phyloP scores from a whole-genome alignment of 2,797 vertebrate genomes.

The Hyperoplus immaculatus region DNA sequence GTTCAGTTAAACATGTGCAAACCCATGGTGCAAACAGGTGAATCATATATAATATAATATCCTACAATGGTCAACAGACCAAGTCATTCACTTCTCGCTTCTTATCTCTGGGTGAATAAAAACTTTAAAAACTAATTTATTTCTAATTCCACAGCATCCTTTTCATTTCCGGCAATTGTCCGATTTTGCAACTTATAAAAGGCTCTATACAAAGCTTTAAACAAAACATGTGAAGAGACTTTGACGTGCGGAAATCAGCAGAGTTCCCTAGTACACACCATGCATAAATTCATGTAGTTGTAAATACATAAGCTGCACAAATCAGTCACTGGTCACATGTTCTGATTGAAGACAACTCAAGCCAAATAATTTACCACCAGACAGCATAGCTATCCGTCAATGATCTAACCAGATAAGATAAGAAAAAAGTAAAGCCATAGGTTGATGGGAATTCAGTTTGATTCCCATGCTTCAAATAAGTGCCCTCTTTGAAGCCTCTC shows the following conservation, averaged over 20 bases:
- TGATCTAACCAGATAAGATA: background rate
- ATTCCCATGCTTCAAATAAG: too few species aligned
- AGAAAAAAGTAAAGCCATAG: background rate
- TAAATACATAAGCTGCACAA: background rate
- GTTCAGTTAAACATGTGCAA: background rate
- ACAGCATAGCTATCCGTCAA: background rate
- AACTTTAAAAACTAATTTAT: too few species aligned
- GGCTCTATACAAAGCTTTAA: background rate
- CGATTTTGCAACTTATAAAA: background rate
- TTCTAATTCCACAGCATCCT: too few species aligned
- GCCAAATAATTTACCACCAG: background rate
- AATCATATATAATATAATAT: background rate
- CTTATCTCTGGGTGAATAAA: too few species aligned
- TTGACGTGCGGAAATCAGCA: background rate
- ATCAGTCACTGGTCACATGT: background rate
- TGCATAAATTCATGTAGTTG: background rate
- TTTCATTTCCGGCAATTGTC: background rate
- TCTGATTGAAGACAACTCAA: background rate
- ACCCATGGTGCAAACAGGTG: background rate
- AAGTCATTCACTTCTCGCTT: background rate
- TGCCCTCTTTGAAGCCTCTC: too few species aligned
- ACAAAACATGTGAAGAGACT: background rate
- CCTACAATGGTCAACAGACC: background rate
- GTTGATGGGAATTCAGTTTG: background rate
- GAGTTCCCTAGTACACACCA: background rate